phyloP scores from a whole-genome alignment of 2,797 vertebrate genomes.

The Acrossocheilus fasciatus region DNA sequence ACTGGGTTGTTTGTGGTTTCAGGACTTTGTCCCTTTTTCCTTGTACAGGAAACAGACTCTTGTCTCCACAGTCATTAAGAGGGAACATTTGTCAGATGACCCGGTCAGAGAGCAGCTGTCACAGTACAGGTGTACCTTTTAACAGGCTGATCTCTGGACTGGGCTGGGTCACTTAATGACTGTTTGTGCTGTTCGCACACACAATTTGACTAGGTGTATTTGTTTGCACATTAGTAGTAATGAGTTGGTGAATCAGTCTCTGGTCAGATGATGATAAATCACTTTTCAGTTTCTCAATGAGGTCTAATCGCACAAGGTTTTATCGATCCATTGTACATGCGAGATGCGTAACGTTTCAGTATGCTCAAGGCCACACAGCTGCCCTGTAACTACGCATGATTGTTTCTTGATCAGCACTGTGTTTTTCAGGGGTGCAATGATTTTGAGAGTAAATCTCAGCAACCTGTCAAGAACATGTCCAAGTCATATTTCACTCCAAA shows the following conservation, averaged over 20 bases:
- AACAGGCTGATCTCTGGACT: conserved; percentile 16
- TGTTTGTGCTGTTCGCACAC: background rate
- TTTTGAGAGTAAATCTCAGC: background rate
- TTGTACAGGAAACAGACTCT: background rate
- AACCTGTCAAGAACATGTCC: background rate
- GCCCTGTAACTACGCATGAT: background rate
- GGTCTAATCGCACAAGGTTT: background rate
- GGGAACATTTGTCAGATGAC: conserved; percentile 19
- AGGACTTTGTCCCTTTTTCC: conserved; percentile 6
- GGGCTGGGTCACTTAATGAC: background rate
- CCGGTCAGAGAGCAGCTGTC: conserved; percentile 2
- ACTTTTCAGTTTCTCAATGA: background rate
- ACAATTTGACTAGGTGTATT: conserved; percentile 17
- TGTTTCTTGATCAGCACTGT: background rate
- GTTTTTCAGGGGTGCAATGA: background rate
- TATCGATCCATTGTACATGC: background rate
- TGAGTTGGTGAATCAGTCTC: conserved; percentile 6
- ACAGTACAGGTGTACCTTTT: background rate
- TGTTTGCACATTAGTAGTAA: conserved; percentile 31
- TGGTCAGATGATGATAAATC: background rate
- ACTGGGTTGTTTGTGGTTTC: background rate
- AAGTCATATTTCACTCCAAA: background rate
- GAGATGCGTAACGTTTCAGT: background rate
- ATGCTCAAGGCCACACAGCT: background rate
- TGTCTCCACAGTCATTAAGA: conserved; percentile 5